These are phyloP conservation scores for Syrmaticus mikado DNA, from an alignment of 2,113 vertebrate genomes.

Conservation along the genomic window DNA sequence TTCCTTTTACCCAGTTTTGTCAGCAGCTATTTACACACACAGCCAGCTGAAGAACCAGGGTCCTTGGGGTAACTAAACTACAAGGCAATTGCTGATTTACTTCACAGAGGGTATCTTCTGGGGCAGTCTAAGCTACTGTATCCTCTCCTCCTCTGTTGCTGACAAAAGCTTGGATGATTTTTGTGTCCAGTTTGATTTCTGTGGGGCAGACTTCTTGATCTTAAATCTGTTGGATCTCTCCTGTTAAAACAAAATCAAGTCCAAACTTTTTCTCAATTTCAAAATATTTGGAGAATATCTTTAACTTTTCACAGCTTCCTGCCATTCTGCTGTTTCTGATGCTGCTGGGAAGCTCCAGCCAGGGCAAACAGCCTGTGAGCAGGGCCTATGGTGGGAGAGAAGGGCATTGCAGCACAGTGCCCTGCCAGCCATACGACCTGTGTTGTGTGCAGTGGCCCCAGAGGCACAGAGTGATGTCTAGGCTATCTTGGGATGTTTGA, in stretches of 20 bases:
- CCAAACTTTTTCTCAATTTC: neutral
- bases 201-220: neutral
- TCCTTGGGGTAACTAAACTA: neutral
- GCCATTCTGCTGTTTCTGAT: neutral
- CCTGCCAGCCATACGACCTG: neutral
- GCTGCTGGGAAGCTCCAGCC: neutral
- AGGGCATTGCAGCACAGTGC: too few relatives aligned
- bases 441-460: rapidly evolving
- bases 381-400: neutral
- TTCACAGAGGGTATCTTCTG: neutral
- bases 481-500: neutral
- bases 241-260: neutral
- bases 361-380: rapidly evolving
- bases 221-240: neutral
- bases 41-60: neutral
- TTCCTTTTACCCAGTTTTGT: neutral
- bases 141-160: neutral
- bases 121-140: neutral
- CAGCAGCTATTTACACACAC: neutral
- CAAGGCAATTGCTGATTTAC: rapidly evolving
- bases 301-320: neutral
- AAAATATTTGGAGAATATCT: neutral
- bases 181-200: neutral
- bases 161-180: neutral
- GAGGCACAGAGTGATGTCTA: neutral